Conservation (phyloP, 2,797 vertebrate genomes). For the Urocyon cinereoargenteus region DNA sequence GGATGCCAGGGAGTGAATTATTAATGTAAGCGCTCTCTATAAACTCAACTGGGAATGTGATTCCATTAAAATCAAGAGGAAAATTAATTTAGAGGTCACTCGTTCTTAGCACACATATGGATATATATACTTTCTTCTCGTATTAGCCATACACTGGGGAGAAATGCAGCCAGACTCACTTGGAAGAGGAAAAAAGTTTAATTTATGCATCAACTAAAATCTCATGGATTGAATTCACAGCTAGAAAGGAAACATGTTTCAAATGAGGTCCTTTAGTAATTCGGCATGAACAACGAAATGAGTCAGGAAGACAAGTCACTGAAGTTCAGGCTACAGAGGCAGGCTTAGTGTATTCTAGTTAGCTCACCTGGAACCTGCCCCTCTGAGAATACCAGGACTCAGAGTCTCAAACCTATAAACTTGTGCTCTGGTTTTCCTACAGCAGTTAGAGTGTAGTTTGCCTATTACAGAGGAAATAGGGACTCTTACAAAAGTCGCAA, state of each 20-base stretch:
- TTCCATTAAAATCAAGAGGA: constrained; percentile 71
- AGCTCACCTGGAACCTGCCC: not conserved
- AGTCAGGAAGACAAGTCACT: constrained; percentile 50
- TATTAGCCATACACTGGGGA: not conserved
- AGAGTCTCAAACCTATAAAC: not conserved
- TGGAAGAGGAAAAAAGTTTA: constrained; percentile 41
- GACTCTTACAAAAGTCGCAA: constrained; percentile 24
- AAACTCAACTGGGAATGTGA: constrained; percentile 55
- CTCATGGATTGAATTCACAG: not conserved
- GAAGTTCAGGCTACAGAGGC: constrained; percentile 21
- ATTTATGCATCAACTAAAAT: constrained; percentile 46
- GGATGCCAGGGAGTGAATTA: constrained; percentile 62
- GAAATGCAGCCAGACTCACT: constrained; percentile 28
- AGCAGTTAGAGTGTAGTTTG: not conserved
- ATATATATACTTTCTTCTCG: constrained; percentile 47
- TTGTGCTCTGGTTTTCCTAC: not conserved
- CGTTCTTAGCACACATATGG: constrained; percentile 37
- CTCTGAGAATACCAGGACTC: not conserved
- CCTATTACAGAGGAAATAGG: constrained; percentile 28
- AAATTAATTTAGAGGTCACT: constrained; percentile 73
- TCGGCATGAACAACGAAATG: not conserved
- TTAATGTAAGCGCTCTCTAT: constrained; percentile 59
- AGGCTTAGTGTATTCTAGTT: not conserved
- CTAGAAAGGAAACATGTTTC: constrained; percentile 53
- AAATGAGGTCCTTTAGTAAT: constrained; percentile 32